These are phyloP conservation scores for Spodoptera frugiperda DNA, from an alignment of 1,140 invertebrate species.

Conservation along the genomic window DNA sequence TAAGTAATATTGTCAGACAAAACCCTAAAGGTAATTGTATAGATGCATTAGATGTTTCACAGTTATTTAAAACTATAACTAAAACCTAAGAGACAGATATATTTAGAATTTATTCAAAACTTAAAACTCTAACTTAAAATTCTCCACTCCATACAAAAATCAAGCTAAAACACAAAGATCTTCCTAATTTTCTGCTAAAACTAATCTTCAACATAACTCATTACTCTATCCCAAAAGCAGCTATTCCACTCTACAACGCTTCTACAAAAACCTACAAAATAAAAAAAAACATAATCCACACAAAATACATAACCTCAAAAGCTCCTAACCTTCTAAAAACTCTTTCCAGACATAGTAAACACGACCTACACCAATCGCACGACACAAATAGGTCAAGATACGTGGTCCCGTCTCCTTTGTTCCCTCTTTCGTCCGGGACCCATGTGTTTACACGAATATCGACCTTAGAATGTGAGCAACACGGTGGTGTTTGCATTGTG, in stretches of 20 bases:
- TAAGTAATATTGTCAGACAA: no score
- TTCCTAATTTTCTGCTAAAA: no score
- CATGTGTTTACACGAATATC: conserved; percentile 15
- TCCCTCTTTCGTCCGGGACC: conserved; percentile 56
- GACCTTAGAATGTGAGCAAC: background rate
- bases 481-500: background rate
- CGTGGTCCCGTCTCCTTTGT: conserved; percentile 60
- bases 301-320: conserved; percentile 10
- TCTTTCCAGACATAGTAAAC: conserved; percentile 41
- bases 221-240: no score
- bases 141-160: no score
- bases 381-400: conserved; percentile 76
- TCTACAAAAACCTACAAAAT: background rate
- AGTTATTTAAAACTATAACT: no score
- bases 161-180: no score
- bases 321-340: conserved; percentile 32
- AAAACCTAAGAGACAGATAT: no score
- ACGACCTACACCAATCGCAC: conserved; percentile 74
- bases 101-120: no score
- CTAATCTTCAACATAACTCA: no score
- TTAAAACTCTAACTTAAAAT: no score
- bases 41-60: no score
- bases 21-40: no score
- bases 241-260: background rate
- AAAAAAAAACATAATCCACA: background rate